Percentiles rank a stretch among this genome's conserved stretches.
These are phyloP conservation scores for Bolinopsis microptera DNA, from an alignment of 37 sponge, comb jelly and placozoan genomes.

Conservation along the genomic window DNA sequence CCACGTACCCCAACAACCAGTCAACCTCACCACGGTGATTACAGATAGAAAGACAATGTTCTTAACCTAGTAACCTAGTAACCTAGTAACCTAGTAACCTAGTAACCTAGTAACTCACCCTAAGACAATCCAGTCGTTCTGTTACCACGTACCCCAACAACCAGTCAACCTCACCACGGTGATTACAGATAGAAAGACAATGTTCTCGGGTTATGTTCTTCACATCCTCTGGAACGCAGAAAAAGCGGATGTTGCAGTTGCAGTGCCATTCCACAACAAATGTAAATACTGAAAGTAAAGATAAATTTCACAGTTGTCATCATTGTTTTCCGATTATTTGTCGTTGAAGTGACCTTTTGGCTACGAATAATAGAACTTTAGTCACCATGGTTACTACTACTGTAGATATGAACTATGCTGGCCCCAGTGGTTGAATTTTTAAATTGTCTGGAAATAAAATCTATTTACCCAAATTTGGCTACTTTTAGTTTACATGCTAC, in stretches of 20 bases:
- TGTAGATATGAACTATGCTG: neutral
- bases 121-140: too few species aligned
- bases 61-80: too few species aligned
- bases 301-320: neutral
- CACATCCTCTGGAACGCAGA: neutral
- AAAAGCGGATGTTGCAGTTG: constrained; percentile 19
- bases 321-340: neutral
- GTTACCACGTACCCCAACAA: constrained; percentile 83
- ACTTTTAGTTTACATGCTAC: too few species aligned
- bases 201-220: constrained; percentile 74
- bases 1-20: constrained; percentile 91
- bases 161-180: constrained; percentile 96
- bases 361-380: neutral
- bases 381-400: neutral
- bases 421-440: neutral
- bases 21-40: constrained; percentile 95
- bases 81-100: too few species aligned
- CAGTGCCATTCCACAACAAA: constrained; percentile 63
- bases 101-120: too few species aligned
- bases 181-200: constrained; percentile 78
- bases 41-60: constrained; percentile 75
- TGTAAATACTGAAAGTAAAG: constrained; percentile 40
- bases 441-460: too few species aligned
- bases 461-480: too few species aligned
- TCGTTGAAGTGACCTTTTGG: neutral